phyloP scores from a whole-genome alignment of 2,888 invertebrate species.

The Troides oblongomaculatus region DNA sequence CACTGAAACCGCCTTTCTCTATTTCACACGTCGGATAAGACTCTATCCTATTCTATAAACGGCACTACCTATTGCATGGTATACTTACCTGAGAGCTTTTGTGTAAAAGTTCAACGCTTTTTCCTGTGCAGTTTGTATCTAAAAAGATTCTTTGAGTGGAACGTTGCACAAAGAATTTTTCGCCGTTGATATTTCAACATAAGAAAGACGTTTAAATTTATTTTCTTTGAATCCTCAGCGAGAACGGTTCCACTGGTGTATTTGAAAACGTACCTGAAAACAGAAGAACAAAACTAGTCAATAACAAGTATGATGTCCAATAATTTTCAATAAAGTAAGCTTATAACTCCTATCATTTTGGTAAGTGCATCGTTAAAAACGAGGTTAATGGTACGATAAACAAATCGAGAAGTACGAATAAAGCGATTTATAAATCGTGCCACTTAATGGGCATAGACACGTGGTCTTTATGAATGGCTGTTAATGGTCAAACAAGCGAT shows the following conservation, averaged over 20 bases:
- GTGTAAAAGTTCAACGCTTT: slow-evolving; percentile 77
- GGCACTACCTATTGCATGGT: slow-evolving; percentile 67
- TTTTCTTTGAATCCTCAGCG: slow-evolving; percentile 9
- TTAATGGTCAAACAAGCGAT: slow-evolving; percentile 43
- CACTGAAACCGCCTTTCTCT: slow-evolving; percentile 46
- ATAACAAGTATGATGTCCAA: neutral
- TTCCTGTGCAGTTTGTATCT: slow-evolving; percentile 67
- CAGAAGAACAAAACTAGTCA: slow-evolving; percentile 23
- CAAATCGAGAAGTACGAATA: slow-evolving; percentile 36
- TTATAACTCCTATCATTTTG: slow-evolving; percentile 32
- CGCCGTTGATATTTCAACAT: slow-evolving; percentile 41
- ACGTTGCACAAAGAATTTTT: slow-evolving; percentile 53
- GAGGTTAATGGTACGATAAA: slow-evolving; percentile 37
- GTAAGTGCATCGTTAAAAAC: slow-evolving; percentile 34
- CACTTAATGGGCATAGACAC: slow-evolving; percentile 59
- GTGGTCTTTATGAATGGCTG: slow-evolving; percentile 62
- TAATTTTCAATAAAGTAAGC: slow-evolving; percentile 13
- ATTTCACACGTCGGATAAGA: slow-evolving; percentile 64
- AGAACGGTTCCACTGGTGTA: neutral
- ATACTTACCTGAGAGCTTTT: slow-evolving; percentile 79
- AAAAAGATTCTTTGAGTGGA: slow-evolving; percentile 62
- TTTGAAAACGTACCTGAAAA: slow-evolving; percentile 40
- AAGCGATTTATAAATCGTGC: slow-evolving; percentile 34
- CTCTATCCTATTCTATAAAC: slow-evolving; percentile 71
- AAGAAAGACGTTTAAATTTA: slow-evolving; percentile 29